Evolutionary conservation across 2,797 vertebrate species (phyloP).

Genomic region (Kryptolebias ocellatus): DNA sequence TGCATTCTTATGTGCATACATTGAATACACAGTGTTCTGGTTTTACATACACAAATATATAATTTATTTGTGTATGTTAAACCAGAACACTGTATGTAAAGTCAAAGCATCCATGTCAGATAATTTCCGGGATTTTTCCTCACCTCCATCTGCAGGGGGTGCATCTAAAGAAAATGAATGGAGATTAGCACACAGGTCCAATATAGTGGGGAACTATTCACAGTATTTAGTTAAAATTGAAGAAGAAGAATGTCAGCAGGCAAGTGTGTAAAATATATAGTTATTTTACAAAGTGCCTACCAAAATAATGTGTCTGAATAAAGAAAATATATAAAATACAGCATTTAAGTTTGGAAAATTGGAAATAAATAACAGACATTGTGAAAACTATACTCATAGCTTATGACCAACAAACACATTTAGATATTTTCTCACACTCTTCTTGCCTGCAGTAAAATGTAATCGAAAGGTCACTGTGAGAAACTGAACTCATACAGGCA

Average conservation of each 20-base stretch:
- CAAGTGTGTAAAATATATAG: slow-evolving; percentile 6
- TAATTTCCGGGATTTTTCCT: slow-evolving; percentile 41
- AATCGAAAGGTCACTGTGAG: slow-evolving; percentile 16
- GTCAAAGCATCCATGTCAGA: slow-evolving; percentile 8
- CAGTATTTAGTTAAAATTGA: neutral
- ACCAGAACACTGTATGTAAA: slow-evolving; percentile 20
- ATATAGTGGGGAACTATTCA: slow-evolving; percentile 3
- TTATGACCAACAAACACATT: neutral
- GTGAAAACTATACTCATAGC: neutral
- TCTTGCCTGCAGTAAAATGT: slow-evolving; percentile 40
- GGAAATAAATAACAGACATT: neutral
- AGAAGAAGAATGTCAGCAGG: slow-evolving; percentile 8
- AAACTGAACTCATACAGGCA: slow-evolving; percentile 21
- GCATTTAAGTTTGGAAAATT: neutral
- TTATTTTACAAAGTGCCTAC: slow-evolving; percentile 24
- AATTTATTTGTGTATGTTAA: slow-evolving; percentile 19
- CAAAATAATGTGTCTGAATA: slow-evolving; percentile 22
- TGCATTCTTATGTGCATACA: slow-evolving; percentile 66
- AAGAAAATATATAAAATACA: neutral
- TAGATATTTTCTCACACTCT: slow-evolving; percentile 17
- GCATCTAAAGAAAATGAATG: slow-evolving; percentile 56
- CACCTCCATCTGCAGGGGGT: slow-evolving; percentile 68
- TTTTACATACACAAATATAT: too few relatives aligned
- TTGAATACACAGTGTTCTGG: slow-evolving; percentile 11
- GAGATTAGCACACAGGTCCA: slow-evolving; percentile 28